Evolutionary conservation across 2,888 invertebrate genomes (phyloP).

Genomic region (Mamestra brassicae): DNA sequence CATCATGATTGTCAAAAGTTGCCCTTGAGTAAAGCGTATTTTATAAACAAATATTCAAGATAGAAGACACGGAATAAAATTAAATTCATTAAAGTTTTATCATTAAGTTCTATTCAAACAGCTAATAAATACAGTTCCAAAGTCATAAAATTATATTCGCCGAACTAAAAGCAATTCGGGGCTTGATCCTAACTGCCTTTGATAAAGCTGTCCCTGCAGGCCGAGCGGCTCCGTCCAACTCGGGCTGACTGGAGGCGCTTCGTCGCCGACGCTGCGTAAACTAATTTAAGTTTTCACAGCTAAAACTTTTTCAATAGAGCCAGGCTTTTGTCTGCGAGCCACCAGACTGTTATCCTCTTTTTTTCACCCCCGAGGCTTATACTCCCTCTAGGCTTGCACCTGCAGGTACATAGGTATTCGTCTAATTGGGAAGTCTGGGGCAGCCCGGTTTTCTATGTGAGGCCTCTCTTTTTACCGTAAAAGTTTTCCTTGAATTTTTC

Average conservation of each 20-base stretch:
- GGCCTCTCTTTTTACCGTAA: background rate
- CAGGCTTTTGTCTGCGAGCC: constrained; percentile 55
- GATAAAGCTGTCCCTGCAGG: constrained; percentile 50
- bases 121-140: background rate
- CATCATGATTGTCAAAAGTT: background rate
- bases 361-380: constrained; percentile 3
- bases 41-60: background rate
- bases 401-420: constrained; percentile 8
- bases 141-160: constrained; percentile 1
- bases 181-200: constrained; percentile 46
- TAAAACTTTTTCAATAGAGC: constrained; percentile 79
- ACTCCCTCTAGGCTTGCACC: constrained; percentile 9
- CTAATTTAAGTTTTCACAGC: constrained; percentile 80
- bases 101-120: background rate
- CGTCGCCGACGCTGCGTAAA: constrained; percentile 67
- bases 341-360: constrained; percentile 26
- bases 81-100: too few species aligned
- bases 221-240: constrained; percentile 27
- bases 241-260: constrained; percentile 39
- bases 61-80: background rate
- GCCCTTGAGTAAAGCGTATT: too few species aligned
- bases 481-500: background rate
- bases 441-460: background rate
- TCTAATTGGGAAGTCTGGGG: background rate
- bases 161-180: constrained; percentile 35